Percentiles rank a stretch among this genome's conserved stretches.
Evolutionary conservation across 2,888 invertebrate species (phyloP).

Genomic region (Andrena dorsata): DNA sequence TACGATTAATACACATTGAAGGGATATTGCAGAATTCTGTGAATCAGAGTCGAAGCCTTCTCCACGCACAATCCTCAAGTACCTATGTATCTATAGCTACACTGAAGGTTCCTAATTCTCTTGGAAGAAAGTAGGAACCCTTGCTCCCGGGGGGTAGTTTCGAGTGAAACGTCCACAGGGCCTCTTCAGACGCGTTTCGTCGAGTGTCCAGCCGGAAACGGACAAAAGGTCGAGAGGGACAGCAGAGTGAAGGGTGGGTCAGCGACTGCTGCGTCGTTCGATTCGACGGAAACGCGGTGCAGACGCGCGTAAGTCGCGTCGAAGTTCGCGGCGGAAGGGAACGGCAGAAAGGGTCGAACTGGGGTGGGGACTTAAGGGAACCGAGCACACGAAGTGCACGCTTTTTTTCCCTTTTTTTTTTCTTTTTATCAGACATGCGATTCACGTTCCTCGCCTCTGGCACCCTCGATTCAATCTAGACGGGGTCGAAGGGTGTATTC

Average conservation of each 20-base stretch:
- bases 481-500: conserved; percentile 66
- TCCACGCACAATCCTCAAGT: too few species aligned
- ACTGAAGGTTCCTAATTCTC: not conserved
- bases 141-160: conserved; percentile 21
- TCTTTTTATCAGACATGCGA: conserved; percentile 48
- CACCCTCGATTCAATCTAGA: conserved; percentile 73
- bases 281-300: conserved; percentile 15
- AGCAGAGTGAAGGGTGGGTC: not conserved
- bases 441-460: conserved; percentile 39
- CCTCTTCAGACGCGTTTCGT: conserved; percentile 22
- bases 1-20: too few species aligned
- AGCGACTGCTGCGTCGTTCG: conserved; percentile 7
- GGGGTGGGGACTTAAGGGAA: conserved; percentile 10
- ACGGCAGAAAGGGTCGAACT: not conserved
- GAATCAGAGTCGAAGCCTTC: too few species aligned
- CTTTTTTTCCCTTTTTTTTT: conserved; percentile 11
- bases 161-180: not conserved
- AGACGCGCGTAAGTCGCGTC: conserved; percentile 28
- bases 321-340: conserved; percentile 27
- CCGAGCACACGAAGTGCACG: conserved; percentile 13
- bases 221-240: not conserved
- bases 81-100: too few species aligned
- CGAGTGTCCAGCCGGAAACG: conserved; percentile 12
- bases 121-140: conserved; percentile 32
- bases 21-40: too few species aligned